Percentiles rank a stretch among this genome's conserved stretches.
Conservation (phyloP, 2,797 vertebrate species). For the Xenopus petersii region DNA sequence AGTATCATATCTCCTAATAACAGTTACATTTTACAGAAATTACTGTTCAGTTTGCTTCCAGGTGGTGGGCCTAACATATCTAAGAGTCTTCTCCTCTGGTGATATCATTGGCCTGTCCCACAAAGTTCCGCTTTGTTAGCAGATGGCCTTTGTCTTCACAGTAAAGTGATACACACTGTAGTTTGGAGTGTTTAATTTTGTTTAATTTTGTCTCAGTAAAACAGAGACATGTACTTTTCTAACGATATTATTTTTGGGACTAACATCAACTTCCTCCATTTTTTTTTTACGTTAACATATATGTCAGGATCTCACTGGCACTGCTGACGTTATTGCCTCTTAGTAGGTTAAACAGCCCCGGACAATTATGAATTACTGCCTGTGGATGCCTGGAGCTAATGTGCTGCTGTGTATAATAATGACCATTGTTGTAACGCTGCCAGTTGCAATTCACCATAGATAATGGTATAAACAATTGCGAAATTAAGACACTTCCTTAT, state of each 20-base stretch:
- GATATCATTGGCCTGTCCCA: too few relatives aligned
- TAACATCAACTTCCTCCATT: slow-evolving; percentile 16
- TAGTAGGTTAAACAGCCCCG: slow-evolving; percentile 1
- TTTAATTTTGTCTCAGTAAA: not conserved
- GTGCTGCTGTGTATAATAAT: too few relatives aligned
- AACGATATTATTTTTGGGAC: slow-evolving; percentile 24
- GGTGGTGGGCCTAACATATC: too few relatives aligned
- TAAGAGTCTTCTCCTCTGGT: too few relatives aligned
- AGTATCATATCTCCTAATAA: too few relatives aligned
- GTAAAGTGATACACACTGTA: not conserved
- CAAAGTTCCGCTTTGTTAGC: not conserved
- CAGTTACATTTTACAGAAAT: too few relatives aligned
- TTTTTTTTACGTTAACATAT: not conserved
- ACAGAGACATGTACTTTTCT: slow-evolving; percentile 2
- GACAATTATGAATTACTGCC: slow-evolving; percentile 14
- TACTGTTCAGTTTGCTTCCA: too few relatives aligned
- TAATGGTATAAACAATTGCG: too few relatives aligned
- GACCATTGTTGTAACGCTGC: too few relatives aligned
- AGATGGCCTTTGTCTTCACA: slow-evolving; percentile 2
- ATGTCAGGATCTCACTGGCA: slow-evolving; percentile 1
- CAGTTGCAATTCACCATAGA: too few relatives aligned
- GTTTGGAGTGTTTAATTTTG: not conserved
- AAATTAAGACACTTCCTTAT: too few relatives aligned
- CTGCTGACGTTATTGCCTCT: slow-evolving; percentile 11
- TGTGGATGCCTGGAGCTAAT: not conserved